Evolutionary conservation across 1,140 invertebrate genomes (phyloP), one percentile per base, ranked within the genome.

Genomic region (Drosophila willistoni): DNA sequence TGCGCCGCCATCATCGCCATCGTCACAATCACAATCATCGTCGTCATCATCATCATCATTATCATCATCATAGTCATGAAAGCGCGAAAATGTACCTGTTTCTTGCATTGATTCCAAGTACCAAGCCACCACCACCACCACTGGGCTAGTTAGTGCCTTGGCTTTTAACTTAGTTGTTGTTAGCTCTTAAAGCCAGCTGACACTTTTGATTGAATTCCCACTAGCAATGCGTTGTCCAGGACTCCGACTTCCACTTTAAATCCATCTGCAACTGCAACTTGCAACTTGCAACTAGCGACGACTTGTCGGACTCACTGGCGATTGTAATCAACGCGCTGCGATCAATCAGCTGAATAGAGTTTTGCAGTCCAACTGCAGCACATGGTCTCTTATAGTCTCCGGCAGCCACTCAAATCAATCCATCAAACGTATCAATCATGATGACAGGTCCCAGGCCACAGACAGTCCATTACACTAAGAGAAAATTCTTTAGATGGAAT

Each of bases 361-460:
- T 63, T 59, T 77, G 73, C 71, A 76, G 65, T 75, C 82, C 81
- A 81, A 80, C 75, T 69, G 71, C 64, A 64, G 80, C 79, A 72
- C 71, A 73, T 47, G 66, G 59, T 36, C 56, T 56, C 76, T 78
- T 64, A 51, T 51, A 51, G 44, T 51, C 44, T 51, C 7, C 44
- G 55, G 69, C 64, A 79, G 59, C 70, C 64, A 79, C 65, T 81
- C 80, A 76, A 91, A 91, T 91, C 90, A 91, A 91, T 91, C 84
- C 80, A 89, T 89, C 90, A 91, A 91, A 90, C 89, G 90, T 85
- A 91, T 91, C 90, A 91, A 91, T 91, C 90, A 91, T 77, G 89
- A 91, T 91, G 90, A 91, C 90, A 91, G 86, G 64, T 73, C 44
- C 62, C 62, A 73, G 71, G 65, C 61, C 65, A 66, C 47, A 44